These are phyloP conservation scores for Hafferia zeledoni DNA, from an alignment of 2,797 vertebrate species.

Conservation along the genomic window DNA sequence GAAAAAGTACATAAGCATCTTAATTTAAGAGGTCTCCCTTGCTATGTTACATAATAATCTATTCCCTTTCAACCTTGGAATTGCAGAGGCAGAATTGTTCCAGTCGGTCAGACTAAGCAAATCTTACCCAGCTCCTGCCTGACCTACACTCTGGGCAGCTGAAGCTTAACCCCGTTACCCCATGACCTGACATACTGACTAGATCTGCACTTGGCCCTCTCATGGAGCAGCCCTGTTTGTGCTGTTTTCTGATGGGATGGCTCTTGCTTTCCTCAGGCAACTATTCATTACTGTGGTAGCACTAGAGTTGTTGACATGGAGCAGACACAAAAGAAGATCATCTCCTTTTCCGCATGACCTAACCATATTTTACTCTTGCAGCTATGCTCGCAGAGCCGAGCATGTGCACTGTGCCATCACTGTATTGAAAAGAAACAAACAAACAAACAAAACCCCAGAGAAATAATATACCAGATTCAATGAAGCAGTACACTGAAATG, in stretches of 20 bases:
- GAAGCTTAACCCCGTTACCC: not conserved
- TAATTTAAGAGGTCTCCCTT: not conserved
- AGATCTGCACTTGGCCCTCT: not conserved
- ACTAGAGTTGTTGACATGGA: not conserved
- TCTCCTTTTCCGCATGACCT: not conserved
- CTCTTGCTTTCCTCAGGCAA: not conserved
- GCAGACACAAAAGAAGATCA: not conserved
- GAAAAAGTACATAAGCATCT: not conserved
- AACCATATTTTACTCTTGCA: fast-evolving
- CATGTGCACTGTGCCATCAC: not conserved
- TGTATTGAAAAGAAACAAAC: not conserved
- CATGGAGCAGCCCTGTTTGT: not conserved
- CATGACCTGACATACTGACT: too few species aligned
- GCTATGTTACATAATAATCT: not conserved
- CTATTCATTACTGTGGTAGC: not conserved
- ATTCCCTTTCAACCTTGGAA: not conserved
- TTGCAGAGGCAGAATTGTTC: not conserved
- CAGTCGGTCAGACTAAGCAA: fast-evolving
- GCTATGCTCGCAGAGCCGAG: not conserved
- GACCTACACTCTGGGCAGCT: not conserved
- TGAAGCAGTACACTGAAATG: not conserved
- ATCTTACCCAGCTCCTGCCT: not conserved
- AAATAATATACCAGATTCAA: not conserved
- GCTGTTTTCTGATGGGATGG: not conserved
- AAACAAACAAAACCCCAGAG: not conserved